phyloP scores from a whole-genome alignment of 2,113 vertebrate genomes.

The Pomatorhinus ruficollis region DNA sequence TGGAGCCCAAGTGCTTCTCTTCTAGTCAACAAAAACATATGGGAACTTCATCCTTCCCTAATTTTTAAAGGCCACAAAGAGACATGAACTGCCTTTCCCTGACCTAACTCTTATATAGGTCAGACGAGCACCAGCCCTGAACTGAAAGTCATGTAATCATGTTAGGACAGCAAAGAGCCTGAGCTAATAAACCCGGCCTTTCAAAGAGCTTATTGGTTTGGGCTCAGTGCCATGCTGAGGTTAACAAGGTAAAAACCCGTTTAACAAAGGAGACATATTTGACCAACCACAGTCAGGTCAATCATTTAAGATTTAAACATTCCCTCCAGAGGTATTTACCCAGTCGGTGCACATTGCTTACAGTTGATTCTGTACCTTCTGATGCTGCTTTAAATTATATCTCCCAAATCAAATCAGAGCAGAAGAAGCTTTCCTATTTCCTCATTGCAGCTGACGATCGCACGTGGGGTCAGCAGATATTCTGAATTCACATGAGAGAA shows the following conservation, averaged over 20 bases:
- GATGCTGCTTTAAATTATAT: slow-evolving; percentile 23
- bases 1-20: neutral
- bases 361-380: neutral
- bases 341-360: neutral
- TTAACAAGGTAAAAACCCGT: slow-evolving; percentile 60
- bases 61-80: neutral
- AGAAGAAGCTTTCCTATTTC: neutral
- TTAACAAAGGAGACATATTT: slow-evolving; percentile 48
- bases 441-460: neutral
- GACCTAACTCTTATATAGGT: slow-evolving; percentile 13
- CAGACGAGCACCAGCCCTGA: slow-evolving; percentile 24
- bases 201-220: slow-evolving; percentile 60
- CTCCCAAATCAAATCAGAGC: slow-evolving; percentile 29
- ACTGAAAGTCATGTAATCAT: slow-evolving; percentile 22
- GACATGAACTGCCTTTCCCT: neutral
- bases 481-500: neutral
- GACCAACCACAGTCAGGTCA: slow-evolving; percentile 34
- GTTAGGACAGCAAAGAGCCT: slow-evolving; percentile 1
- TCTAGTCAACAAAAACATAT: neutral
- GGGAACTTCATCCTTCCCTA: neutral
- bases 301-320: slow-evolving; percentile 46
- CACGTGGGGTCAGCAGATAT: neutral
- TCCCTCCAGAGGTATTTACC: slow-evolving; percentile 55
- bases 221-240: slow-evolving; percentile 45
- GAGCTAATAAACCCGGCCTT: slow-evolving; percentile 45